Conservation (phyloP, 2,888 invertebrate genomes). For the Meteorus colon region DNA sequence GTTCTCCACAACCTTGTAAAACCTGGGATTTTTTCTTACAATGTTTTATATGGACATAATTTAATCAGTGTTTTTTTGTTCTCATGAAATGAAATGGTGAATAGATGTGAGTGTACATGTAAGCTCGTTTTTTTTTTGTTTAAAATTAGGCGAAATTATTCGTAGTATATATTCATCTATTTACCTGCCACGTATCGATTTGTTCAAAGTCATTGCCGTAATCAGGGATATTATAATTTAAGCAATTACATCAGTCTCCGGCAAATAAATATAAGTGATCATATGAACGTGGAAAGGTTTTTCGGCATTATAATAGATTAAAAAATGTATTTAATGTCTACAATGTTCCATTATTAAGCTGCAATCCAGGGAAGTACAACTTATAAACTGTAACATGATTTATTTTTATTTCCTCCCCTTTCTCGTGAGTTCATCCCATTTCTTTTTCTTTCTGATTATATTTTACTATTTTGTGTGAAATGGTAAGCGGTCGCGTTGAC, state of each 20-base stretch:
- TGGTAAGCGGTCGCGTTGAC: conserved; percentile 53
- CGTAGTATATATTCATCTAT: neutral
- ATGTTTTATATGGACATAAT: neutral
- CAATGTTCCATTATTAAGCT: neutral
- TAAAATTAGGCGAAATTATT: neutral
- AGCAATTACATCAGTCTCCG: conserved; percentile 39
- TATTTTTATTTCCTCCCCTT: neutral
- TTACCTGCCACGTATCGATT: neutral
- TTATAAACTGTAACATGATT: conserved; percentile 13
- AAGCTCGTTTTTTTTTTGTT: conserved; percentile 57
- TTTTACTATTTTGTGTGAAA: neutral
- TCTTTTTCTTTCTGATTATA: neutral
- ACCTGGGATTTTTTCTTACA: neutral
- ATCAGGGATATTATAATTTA: neutral
- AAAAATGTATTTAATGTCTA: conserved; percentile 9
- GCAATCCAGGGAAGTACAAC: neutral
- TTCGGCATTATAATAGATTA: conserved; percentile 36
- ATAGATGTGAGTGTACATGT: conserved; percentile 58
- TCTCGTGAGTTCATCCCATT: neutral
- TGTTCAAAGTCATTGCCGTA: neutral
- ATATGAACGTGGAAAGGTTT: conserved; percentile 25
- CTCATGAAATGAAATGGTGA: neutral
- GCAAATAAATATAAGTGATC: conserved; percentile 22
- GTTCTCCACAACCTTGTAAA: neutral
- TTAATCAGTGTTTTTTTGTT: neutral